Evolutionary conservation across 2,797 vertebrate species (phyloP).

Genomic region (Tenualosa thibaudeaui): DNA sequence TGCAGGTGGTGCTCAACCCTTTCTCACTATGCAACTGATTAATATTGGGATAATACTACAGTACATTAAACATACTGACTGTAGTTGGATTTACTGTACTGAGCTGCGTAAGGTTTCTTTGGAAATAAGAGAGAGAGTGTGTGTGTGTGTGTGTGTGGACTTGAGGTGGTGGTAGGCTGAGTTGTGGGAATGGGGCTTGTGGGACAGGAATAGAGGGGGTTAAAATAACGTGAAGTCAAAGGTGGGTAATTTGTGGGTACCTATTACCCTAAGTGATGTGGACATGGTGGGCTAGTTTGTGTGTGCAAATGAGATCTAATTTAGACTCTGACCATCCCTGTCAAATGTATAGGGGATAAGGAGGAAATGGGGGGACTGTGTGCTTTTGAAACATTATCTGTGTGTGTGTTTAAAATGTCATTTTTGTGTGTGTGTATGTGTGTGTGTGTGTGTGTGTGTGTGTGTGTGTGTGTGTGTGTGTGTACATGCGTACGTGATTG

Average conservation of each 20-base stretch:
- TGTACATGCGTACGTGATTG: neutral
- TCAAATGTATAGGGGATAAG: slow-evolving; percentile 16
- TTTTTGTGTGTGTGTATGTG: neutral
- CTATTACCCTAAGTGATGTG: neutral
- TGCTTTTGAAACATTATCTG: neutral
- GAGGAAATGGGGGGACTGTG: neutral
- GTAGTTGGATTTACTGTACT: neutral
- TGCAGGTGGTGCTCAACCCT: neutral
- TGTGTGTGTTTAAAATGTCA: too few relatives aligned
- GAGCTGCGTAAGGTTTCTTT: neutral
- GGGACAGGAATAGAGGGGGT: neutral
- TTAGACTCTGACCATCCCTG: neutral
- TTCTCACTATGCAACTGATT: neutral
- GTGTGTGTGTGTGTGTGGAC: neutral
- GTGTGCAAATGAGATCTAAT: neutral
- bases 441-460: neutral
- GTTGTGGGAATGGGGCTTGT: neutral
- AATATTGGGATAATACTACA: neutral
- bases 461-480: neutral
- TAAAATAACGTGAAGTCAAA: neutral
- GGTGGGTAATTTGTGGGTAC: neutral
- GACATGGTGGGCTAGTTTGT: neutral
- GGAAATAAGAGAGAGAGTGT: neutral
- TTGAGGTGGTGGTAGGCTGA: neutral
- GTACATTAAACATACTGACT: neutral